phyloP scores from a whole-genome alignment of 2,888 invertebrate genomes.

The Lasioglossum figueresi region DNA sequence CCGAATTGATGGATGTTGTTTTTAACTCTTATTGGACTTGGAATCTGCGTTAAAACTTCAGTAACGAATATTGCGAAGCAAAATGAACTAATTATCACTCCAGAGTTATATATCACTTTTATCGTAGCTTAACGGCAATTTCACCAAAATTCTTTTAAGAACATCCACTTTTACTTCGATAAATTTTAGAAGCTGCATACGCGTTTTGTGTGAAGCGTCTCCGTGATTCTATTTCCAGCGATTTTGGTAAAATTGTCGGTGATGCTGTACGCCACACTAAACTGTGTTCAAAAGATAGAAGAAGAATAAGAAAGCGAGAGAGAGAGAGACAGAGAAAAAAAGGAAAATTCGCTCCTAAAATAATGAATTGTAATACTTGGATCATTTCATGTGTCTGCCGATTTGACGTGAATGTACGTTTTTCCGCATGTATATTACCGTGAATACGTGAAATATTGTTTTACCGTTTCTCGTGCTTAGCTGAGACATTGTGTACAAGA shows the following conservation, averaged over 20 bases:
- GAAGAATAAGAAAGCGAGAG: slow-evolving; percentile 10
- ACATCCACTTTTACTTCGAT: slow-evolving; percentile 58
- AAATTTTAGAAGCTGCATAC: slow-evolving; percentile 57
- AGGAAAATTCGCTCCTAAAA: slow-evolving; percentile 73
- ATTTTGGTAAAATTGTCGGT: slow-evolving; percentile 79
- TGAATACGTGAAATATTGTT: slow-evolving; percentile 32
- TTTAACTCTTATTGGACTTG: slow-evolving; percentile 75
- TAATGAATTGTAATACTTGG: slow-evolving; percentile 71
- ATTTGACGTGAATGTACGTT: slow-evolving; percentile 75
- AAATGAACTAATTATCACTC: slow-evolving; percentile 77
- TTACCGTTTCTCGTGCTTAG: slow-evolving; percentile 30
- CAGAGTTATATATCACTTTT: slow-evolving; percentile 79
- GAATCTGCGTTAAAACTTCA: slow-evolving; percentile 73
- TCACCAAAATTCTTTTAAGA: slow-evolving; percentile 68
- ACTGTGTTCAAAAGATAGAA: slow-evolving; percentile 82
- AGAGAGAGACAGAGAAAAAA: slow-evolving; percentile 10
- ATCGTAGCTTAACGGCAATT: slow-evolving; percentile 79
- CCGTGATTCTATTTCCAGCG: slow-evolving; percentile 38
- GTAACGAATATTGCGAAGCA: slow-evolving; percentile 71
- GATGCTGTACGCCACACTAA: slow-evolving; percentile 81
- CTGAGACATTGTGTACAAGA: slow-evolving; percentile 27
- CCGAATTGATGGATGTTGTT: slow-evolving; percentile 74
- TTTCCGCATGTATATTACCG: slow-evolving; percentile 16
- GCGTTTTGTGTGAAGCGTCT: slow-evolving; percentile 58
- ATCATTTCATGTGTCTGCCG: slow-evolving; percentile 76